A percentile compares a stretch with the other conserved stretches of the same genome.
These are phyloP conservation scores for Hestina assimilis DNA, from an alignment of 1,140 invertebrate genomes.

Conservation along the genomic window DNA sequence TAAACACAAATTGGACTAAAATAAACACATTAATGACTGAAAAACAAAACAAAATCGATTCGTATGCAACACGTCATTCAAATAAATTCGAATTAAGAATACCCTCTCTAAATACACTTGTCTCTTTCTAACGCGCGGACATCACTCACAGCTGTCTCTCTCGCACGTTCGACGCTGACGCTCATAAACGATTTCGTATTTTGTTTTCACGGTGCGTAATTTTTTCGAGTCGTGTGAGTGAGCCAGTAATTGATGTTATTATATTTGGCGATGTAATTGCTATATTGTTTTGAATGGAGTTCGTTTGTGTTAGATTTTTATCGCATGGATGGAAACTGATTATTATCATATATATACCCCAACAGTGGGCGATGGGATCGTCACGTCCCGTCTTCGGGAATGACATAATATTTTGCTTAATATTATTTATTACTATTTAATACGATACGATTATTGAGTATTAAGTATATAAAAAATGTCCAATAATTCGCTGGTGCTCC, in stretches of 20 bases:
- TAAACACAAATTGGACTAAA: constrained; percentile 13
- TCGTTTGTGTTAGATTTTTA: too few species aligned
- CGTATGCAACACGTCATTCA: constrained; percentile 27
- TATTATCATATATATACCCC: too few species aligned
- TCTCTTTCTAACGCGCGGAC: constrained; percentile 1
- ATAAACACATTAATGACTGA: constrained; percentile 21
- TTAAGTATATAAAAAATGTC: too few species aligned
- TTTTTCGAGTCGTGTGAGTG: constrained; percentile 1
- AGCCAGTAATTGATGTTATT: not conserved
- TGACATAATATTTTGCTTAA: too few species aligned
- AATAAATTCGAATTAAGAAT: constrained; percentile 25
- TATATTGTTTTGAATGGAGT: too few species aligned
- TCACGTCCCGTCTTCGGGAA: too few species aligned
- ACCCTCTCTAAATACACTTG: not conserved
- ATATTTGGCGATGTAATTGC: too few species aligned
- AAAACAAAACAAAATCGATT: constrained; percentile 28
- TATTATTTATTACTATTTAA: too few species aligned
- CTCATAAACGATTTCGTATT: constrained; percentile 21
- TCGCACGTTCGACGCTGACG: not conserved
- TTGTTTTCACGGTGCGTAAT: constrained; percentile 21
- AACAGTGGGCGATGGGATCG: too few species aligned
- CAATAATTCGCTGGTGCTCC: too few species aligned
- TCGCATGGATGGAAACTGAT: too few species aligned
- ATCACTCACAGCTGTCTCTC: not conserved
- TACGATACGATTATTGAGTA: too few species aligned